Base-by-base conservation (phyloP, 2,888 invertebrate species). In the Polyommatus iphigenia region DNA sequence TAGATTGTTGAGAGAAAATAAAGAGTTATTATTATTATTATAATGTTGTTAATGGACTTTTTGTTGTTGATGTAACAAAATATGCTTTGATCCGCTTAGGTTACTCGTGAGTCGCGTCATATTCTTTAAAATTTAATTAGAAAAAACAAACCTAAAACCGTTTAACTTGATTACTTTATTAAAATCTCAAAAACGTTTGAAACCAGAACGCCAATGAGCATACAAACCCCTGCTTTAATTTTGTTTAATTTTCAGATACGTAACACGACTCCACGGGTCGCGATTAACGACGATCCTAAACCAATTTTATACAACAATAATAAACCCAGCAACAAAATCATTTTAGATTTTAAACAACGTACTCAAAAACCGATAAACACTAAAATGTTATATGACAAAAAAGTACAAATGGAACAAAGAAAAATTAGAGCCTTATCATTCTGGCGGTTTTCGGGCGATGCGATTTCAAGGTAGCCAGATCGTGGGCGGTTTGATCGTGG, bases 291-390 rank as follows among this genome's bases (percentile, higher is more conserved):
- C 29, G 5, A 29, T 13, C 62, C 24, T 67, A 4, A 54, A 29
- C 29, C 62, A 62, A 62, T 62, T 62, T 62, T 24, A 62, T 62
- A 62, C 20, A 24, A 67, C 41, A 18, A 4, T 76, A 46, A 67
- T n/a, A 15, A 73, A 32, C 24, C 15, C 57, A 15, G 15, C 32
- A 73, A 76, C 32, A 36, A 46, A 46, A 24, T 46, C 62, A 20
- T 67, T 67, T 77, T 4, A 67, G 76, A 46, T 67, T 77, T 24
- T 20, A 67, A 67, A 29, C 67, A 67, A 5, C 15, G 15, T 67
- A 15, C 13, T 54, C 4, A 50, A 46, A 3, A 18, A 15, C 18
- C 54, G 18, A 54, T 54, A 18, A 54, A 54, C 13, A 18, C 54
- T 46, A 46, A 54, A 15, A 54, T 54, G 2, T 50, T 50, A 5